Percentiles rank a stretch among this genome's conserved stretches.
Conservation (phyloP, 2,797 vertebrate genomes). For the Sardinella longiceps region DNA sequence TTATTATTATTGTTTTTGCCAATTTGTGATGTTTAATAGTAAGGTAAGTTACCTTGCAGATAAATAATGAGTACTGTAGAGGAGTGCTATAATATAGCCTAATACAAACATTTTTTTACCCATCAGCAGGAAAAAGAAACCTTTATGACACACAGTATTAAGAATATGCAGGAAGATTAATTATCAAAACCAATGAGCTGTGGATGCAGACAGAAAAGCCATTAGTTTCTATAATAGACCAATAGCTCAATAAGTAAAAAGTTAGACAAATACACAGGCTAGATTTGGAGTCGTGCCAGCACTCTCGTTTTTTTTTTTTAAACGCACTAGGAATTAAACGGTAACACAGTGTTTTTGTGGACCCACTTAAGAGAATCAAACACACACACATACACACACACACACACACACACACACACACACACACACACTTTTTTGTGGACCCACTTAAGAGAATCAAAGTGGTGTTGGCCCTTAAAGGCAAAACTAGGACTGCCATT, state of each 20-base stretch:
- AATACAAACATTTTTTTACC: neutral
- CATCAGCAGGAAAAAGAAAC: neutral
- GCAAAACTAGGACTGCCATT: neutral
- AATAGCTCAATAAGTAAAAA: slow-evolving; percentile 14
- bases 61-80: neutral
- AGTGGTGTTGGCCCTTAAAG: neutral
- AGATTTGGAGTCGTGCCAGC: neutral
- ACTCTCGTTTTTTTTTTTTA: neutral
- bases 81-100: too few species aligned
- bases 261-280: neutral
- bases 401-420: too few species aligned
- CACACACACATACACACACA: too few species aligned
- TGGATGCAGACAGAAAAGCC: slow-evolving; percentile 12
- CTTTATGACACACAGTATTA: slow-evolving; percentile 1
- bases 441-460: neutral
- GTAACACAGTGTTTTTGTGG: neutral
- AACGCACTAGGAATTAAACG: neutral
- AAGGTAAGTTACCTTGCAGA: neutral
- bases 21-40: neutral
- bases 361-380: neutral
- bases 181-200: slow-evolving; percentile 22
- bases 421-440: too few species aligned
- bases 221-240: slow-evolving; percentile 33
- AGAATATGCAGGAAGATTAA: slow-evolving; percentile 41
- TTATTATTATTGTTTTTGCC: too few species aligned